Evolutionary conservation across 1,140 invertebrate species (phyloP), one percentile per base, ranked within the genome.

Genomic region (Drosophila ercepeae): DNA sequence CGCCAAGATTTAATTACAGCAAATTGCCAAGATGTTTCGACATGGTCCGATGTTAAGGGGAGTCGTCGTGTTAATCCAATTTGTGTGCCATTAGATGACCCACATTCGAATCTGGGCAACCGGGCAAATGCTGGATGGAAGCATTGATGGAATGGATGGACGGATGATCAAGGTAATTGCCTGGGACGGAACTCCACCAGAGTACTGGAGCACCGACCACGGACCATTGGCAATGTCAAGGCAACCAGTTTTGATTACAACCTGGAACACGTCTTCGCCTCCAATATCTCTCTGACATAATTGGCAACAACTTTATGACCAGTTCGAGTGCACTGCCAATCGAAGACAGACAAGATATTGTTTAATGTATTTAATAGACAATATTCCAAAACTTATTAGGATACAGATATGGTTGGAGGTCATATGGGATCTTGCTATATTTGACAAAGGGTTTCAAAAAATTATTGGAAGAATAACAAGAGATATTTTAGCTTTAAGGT

Each of bases 231-330:
- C 82, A 86, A 86, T 82, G 81, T 88, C 81, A 86, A 86, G 81
- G 81, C 76, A 86, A 86, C 82, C 82, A 86, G 82, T 86, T 86
- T 86, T 81, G 61, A 79, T 81, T 84, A 69, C 76, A 73, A 48
- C 60, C 49, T 50, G 60, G 39, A 34, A 44, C 21, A 34, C 23
- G 51, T 54, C 41, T 76, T 67, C 50, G 36, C 36, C 27, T 34
- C 23, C 51, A 27, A 39, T 39, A 16, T 65, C 18, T 61, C 46
- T 39, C 59, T 82, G 59, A 61, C 77, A 81, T 81, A 81, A 81
- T 81, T 81, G 77, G 77, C 41, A 67, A 61, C 27, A 67, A 52
- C 49, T 36, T 42, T 32, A 42, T 48, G 60, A 6, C 8, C 13
- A 36, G 48, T 46, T 32, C 14, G 36, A 48, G 29, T 49, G 41